phyloP scores from a whole-genome alignment of 2,888 invertebrate genomes.

The Cephus nigrinus region DNA sequence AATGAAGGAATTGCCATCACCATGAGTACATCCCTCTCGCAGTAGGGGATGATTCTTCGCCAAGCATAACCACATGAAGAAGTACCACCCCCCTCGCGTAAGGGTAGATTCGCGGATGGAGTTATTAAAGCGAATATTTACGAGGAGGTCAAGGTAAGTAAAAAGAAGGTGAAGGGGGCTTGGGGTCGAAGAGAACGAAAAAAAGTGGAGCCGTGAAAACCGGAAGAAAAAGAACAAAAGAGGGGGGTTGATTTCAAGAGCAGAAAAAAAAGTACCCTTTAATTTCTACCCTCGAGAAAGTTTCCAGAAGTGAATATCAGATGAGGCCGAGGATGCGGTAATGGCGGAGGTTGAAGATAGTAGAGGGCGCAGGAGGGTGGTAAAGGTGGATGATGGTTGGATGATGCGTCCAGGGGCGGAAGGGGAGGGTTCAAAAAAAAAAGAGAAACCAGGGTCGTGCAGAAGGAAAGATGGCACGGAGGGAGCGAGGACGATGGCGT shows the following conservation, averaged over 20 bases:
- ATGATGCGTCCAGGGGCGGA: not conserved
- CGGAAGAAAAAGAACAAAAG: not conserved
- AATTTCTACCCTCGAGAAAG: not conserved
- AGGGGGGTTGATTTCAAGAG: not conserved
- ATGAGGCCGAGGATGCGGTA: not conserved
- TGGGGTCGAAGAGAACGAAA: not conserved
- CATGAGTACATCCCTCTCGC: too few species aligned
- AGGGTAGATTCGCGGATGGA: too few species aligned
- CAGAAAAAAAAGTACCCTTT: not conserved
- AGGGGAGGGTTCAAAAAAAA: not conserved
- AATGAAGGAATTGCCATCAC: too few species aligned
- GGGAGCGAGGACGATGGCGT: not conserved
- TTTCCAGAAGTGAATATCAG: not conserved
- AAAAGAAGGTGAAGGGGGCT: not conserved
- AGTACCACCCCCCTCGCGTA: too few species aligned
- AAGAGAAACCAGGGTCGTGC: not conserved
- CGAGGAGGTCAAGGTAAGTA: not conserved
- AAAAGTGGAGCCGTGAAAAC: not conserved
- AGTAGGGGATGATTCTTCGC: too few species aligned
- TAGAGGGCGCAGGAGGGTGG: not conserved
- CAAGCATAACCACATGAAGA: too few species aligned
- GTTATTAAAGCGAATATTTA: slow-evolving; percentile 8
- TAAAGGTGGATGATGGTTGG: not conserved
- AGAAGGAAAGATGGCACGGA: not conserved
- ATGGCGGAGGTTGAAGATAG: not conserved